Base-by-base conservation (phyloP, 2,113 vertebrate species). In the Cervus canadensis region DNA sequence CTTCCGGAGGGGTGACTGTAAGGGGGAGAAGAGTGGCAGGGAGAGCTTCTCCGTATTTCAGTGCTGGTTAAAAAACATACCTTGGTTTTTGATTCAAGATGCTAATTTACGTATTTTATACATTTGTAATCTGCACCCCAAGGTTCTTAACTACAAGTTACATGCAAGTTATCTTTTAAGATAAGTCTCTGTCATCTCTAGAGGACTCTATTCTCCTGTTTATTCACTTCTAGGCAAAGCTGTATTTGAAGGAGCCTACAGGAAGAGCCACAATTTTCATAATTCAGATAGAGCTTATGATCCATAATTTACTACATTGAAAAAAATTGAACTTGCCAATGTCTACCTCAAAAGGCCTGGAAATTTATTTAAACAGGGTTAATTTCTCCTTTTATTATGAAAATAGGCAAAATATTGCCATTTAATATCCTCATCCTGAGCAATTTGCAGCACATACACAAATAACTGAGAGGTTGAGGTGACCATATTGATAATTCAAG, bases 361-460 rank as follows among this genome's bases (percentile, higher is more conserved):
- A 92, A 12, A 48, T 91, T 94, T 83, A 92, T 94, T 98, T 97
- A 91, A 95, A 84, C 9, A 83, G 16, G 33, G 15, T 79, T 36
- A 28, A 36, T 93, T 97, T 94, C 76, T 95, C 93, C 50, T 96
- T 83, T 85, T 82, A 91, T 60, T 94, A 71, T 97, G 71, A 89
- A 93, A 96, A 93, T 28, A 92, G 30, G 28, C 30, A 81, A 96
- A 92, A 92, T 56, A 71, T 50, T 67, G 7, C 14, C 50, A 89
- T n/a, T 87, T 93, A 78, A 92, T 87, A 87, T 56, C 60, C 28
- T 7, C 56, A 71, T 97, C 93, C 45, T 50, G 90, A 89, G 48
- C 81, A 84, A 67, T 82, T 57, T 60, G 17, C 10, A 93, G 19
- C 16, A 90, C 2, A 81, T 59, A 48, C 26, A 50, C 21, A 93